Evolutionary conservation across 2,888 invertebrate genomes (phyloP), one percentile per base, ranked within the genome.

Genomic region (Eupithecia inturbata): DNA sequence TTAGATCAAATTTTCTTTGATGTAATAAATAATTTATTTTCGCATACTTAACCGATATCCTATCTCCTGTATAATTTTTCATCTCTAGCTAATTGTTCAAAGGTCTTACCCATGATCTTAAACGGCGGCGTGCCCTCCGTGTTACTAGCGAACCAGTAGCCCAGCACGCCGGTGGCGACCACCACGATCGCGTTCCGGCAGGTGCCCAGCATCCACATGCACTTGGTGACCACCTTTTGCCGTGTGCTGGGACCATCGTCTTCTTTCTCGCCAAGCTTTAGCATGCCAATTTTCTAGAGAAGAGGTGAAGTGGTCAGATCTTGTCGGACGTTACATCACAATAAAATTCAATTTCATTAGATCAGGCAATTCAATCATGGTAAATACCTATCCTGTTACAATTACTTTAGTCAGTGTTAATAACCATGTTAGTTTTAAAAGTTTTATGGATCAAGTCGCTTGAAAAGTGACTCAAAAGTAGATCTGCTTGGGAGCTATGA

Each of bases 111-210:
- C 85, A 97, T 97, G 68, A 97, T 95, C 78, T 95, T 95, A 80
- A 97, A 96, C 6, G 97, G 97, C 12, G 95, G 87, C 3, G 89
- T 82, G 14, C 92, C 95, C 14, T 93, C 94, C 49, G 92, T 87
- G 72, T 85, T 87, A 70, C 85, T 80, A 68, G 95, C 93, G 83
- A 96, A 95, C 82, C 95, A 95, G 90, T 93, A 96, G 79, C 97
- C 97, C 75, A 98, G 94, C 71, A 95, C 89, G 73, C 97, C 97
- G 81, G 97, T 96, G 28, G 96, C 89, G 22, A 98, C 90, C n/a
- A 98, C 98, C 73, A 98, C 95, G 82, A 98, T 96, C 28, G 98
- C 97, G 90, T 98, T 98, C 77, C 98, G 95, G 19, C 97, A 96
- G 1, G 97, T 97, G 73, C 97, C 97, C 81, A 97, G 93, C 77